phyloP scores from a whole-genome alignment of 2,888 invertebrate species.

The Hypselothyrea guttata region DNA sequence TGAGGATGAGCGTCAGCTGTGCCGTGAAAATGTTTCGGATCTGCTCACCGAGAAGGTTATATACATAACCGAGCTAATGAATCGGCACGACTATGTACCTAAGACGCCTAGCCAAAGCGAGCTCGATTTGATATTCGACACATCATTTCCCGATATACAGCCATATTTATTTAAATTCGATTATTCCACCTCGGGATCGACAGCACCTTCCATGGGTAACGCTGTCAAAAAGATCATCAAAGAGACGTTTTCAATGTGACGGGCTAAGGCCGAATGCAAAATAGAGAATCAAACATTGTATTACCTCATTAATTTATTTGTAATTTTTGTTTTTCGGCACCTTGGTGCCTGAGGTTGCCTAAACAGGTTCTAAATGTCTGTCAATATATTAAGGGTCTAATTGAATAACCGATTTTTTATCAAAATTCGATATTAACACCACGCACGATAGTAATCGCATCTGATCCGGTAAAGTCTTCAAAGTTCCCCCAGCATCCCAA shows the following conservation, averaged over 20 bases:
- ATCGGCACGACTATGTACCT: slow-evolving; percentile 97
- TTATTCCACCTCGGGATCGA: slow-evolving; percentile 90
- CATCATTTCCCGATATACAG: slow-evolving; percentile 95
- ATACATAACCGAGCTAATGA: slow-evolving; percentile 97
- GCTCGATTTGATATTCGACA: slow-evolving; percentile 96
- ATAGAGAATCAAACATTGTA: too few species aligned
- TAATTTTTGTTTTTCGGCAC: too few species aligned
- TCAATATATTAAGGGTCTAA: too few species aligned
- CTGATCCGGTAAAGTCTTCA: too few species aligned
- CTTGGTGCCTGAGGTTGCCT: too few species aligned
- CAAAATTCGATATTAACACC: too few species aligned
- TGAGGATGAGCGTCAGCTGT: slow-evolving; percentile 93
- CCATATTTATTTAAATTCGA: slow-evolving; percentile 97
- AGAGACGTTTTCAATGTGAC: slow-evolving; percentile 91
- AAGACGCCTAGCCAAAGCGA: slow-evolving; percentile 97
- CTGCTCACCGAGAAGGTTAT: slow-evolving; percentile 95
- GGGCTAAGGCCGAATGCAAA: slow-evolving; percentile 35
- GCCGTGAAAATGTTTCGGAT: slow-evolving; percentile 93
- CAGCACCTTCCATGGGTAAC: slow-evolving; percentile 91
- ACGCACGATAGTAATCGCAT: too few species aligned
- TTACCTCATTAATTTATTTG: too few species aligned
- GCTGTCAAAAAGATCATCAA: slow-evolving; percentile 94
- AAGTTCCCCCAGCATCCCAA: too few species aligned
- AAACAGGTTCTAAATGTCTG: too few species aligned
- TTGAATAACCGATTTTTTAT: too few species aligned